A percentile compares a stretch with the other conserved stretches of the same genome.
These are phyloP conservation scores for Helicoverpa zea DNA, from an alignment of 1,140 invertebrate species.

Conservation along the genomic window DNA sequence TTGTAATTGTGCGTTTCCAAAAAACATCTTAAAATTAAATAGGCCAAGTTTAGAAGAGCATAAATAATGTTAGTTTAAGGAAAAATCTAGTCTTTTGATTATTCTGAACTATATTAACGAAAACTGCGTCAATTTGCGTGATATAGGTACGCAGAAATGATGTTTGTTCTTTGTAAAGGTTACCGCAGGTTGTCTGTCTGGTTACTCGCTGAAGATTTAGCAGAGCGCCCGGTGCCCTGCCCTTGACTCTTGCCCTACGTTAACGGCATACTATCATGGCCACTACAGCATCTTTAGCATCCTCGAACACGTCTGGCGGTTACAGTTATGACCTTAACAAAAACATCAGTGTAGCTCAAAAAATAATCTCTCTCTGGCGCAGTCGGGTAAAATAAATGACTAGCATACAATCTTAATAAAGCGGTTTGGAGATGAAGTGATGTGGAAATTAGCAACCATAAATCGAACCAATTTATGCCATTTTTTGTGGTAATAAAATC, in stretches of 20 bases:
- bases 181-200: conserved; percentile 35
- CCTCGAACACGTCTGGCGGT: conserved; percentile 22
- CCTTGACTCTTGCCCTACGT: conserved; percentile 61
- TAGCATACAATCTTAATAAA: neutral
- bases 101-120: neutral
- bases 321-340: conserved; percentile 5
- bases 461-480: conserved; percentile 41
- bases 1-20: too few species aligned
- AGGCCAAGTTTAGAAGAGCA: too few species aligned
- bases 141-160: conserved; percentile 1
- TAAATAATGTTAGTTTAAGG: too few species aligned
- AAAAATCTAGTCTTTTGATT: neutral
- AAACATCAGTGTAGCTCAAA: neutral
- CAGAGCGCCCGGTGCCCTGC: conserved; percentile 39
- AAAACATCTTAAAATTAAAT: neutral
- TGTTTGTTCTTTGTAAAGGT: conserved; percentile 7
- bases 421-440: conserved; percentile 37
- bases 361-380: neutral
- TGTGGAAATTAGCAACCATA: conserved; percentile 44
- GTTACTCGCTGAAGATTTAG: conserved; percentile 14
- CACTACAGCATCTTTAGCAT: conserved; percentile 40
- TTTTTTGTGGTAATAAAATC: conserved; percentile 53
- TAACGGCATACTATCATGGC: conserved; percentile 53
- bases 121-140: neutral
- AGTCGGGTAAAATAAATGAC: neutral